Evolutionary conservation across 2,888 invertebrate species (phyloP).

Genomic region (Caenorhabditis japonica): DNA sequence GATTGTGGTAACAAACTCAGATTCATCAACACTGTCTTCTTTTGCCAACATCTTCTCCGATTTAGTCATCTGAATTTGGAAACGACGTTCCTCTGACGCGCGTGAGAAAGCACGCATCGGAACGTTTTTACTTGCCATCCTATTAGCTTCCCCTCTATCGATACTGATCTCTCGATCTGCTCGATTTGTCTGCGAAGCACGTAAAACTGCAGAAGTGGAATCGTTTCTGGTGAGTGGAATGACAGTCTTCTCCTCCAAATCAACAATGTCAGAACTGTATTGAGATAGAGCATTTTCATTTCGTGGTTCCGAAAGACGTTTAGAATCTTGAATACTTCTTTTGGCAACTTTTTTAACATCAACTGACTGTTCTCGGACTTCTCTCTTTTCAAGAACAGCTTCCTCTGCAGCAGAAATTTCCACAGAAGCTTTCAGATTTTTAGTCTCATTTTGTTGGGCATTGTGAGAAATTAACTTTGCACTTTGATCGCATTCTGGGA

Average conservation of each 20-base stretch:
- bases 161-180: conserved; percentile 49
- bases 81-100: conserved; percentile 57
- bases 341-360: conserved; percentile 39
- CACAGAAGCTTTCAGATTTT: conserved; percentile 33
- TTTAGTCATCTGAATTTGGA: conserved; percentile 60
- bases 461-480: conserved; percentile 34
- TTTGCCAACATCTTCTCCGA: conserved; percentile 55
- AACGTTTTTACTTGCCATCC: conserved; percentile 36
- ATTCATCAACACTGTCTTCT: conserved; percentile 52
- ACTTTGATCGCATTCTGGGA: conserved; percentile 58
- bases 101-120: conserved; percentile 33
- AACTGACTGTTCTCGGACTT: conserved; percentile 28
- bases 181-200: conserved; percentile 46
- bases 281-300: conserved; percentile 48
- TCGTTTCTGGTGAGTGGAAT: conserved; percentile 44
- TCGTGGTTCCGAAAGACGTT: conserved; percentile 35
- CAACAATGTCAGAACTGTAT: conserved; percentile 49
- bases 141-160: conserved; percentile 52
- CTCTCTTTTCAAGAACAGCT: conserved; percentile 22
- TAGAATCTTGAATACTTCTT: conserved; percentile 11
- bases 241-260: conserved; percentile 47
- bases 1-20: conserved; percentile 44
- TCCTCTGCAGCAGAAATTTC: conserved; percentile 29
- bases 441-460: conserved; percentile 28
- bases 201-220: conserved; percentile 41